These are phyloP conservation scores for Lycaon pictus DNA, from an alignment of 2,113 vertebrate genomes.

Conservation along the genomic window DNA sequence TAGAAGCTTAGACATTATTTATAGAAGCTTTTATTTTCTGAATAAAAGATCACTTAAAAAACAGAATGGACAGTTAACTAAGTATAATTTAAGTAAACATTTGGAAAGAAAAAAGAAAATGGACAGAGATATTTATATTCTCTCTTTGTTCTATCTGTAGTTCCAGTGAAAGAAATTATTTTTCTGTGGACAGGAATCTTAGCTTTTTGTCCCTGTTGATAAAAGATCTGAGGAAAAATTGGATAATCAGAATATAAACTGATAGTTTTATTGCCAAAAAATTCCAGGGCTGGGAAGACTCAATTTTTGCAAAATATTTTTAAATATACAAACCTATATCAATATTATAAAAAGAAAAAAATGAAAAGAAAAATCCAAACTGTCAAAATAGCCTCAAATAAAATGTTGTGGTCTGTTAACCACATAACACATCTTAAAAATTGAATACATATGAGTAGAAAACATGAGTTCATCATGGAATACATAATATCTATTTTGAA, in stretches of 20 bases:
- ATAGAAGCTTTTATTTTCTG: neutral
- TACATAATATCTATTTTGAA: neutral
- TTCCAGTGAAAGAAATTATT: neutral
- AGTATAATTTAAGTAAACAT: neutral
- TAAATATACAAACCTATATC: neutral
- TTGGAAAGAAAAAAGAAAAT: neutral
- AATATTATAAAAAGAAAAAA: constrained; percentile 8
- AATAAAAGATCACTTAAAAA: constrained; percentile 1
- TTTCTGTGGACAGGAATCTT: neutral
- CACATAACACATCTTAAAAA: constrained; percentile 41
- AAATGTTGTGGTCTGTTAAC: neutral
- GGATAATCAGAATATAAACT: constrained; percentile 5
- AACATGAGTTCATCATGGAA: neutral
- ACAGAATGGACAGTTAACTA: neutral
- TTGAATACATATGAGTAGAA: neutral
- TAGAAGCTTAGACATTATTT: neutral
- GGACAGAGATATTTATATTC: neutral
- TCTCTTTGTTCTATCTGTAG: neutral
- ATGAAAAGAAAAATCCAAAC: neutral
- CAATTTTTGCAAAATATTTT: constrained; percentile 31
- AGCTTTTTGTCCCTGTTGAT: neutral
- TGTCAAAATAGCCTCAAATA: neutral
- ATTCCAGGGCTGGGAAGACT: neutral
- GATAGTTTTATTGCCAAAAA: neutral
- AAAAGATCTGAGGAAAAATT: neutral